Percentiles rank a stretch among this genome's conserved stretches.
Conservation (phyloP, 2,888 invertebrate species). For the Polymixis flavicincta region DNA sequence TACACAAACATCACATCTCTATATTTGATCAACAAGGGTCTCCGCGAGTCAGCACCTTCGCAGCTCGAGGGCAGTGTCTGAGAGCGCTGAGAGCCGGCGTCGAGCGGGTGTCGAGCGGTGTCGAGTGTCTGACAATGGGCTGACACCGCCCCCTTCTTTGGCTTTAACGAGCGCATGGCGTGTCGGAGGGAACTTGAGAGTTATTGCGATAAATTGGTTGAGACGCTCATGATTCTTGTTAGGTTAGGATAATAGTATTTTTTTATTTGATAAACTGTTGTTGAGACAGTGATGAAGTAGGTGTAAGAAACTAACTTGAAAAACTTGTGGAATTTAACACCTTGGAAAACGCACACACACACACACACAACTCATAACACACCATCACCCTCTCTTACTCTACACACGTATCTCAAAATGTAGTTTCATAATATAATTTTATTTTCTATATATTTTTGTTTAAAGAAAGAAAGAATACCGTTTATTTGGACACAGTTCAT, state of each 20-base stretch:
- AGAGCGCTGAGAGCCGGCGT: conserved; percentile 45
- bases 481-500: too few species aligned
- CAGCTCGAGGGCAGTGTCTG: conserved; percentile 49
- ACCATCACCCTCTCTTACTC: too few species aligned
- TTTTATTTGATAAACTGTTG: conserved; percentile 14
- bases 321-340: too few species aligned
- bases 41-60: conserved; percentile 41
- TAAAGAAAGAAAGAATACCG: too few species aligned
- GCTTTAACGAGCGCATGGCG: conserved; percentile 61
- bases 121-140: conserved; percentile 49
- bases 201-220: conserved; percentile 54
- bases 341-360: too few species aligned
- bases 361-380: too few species aligned
- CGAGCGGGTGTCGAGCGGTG: conserved; percentile 40
- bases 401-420: too few species aligned
- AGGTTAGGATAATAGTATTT: conserved; percentile 3
- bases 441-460: too few species aligned
- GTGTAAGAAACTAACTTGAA: background rate
- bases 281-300: background rate
- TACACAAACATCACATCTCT: conserved; percentile 40
- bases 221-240: conserved; percentile 24
- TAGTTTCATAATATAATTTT: too few species aligned
- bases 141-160: conserved; percentile 42
- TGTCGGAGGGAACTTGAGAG: conserved; percentile 46
- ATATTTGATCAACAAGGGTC: conserved; percentile 49